These are phyloP conservation scores for Orchestes rusci DNA, from an alignment of 2,888 invertebrate species.

Conservation along the genomic window DNA sequence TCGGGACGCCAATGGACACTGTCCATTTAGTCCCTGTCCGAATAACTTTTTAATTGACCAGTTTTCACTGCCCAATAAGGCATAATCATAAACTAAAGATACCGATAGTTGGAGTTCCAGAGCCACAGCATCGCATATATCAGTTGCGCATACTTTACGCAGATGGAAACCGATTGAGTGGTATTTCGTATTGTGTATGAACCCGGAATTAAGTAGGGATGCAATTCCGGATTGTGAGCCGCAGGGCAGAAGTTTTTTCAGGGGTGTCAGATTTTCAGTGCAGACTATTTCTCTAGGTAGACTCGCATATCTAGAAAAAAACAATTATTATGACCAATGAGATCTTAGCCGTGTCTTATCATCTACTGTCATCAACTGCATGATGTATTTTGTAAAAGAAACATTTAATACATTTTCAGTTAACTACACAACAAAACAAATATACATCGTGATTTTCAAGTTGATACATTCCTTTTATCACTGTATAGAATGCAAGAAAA, in stretches of 20 bases:
- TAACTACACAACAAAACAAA: no score
- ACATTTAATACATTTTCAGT: no score
- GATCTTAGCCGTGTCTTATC: no score
- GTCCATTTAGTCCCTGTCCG: constrained; percentile 73
- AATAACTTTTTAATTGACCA: constrained; percentile 85
- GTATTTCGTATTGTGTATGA: constrained; percentile 87
- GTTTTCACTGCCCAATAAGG: constrained; percentile 58
- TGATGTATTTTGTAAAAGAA: no score
- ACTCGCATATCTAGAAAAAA: constrained; percentile 70
- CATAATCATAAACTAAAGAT: constrained; percentile 78
- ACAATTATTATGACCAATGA: no score
- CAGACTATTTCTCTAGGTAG: constrained; percentile 94
- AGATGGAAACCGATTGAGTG: constrained; percentile 86
- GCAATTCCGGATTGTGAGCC: constrained; percentile 83
- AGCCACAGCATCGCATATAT: constrained; percentile 48
- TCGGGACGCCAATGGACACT: constrained; percentile 71
- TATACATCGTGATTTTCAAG: no score
- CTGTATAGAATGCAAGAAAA: no score
- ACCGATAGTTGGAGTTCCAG: constrained; percentile 81
- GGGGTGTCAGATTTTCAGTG: constrained; percentile 97
- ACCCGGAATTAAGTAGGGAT: constrained; percentile 80
- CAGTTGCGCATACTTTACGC: constrained; percentile 65
- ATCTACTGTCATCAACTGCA: no score
- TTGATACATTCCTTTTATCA: no score
- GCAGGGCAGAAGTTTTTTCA: constrained; percentile 96